These are phyloP conservation scores for Tachysurus vachellii DNA, from an alignment of 2,113 vertebrate species.

Conservation along the genomic window DNA sequence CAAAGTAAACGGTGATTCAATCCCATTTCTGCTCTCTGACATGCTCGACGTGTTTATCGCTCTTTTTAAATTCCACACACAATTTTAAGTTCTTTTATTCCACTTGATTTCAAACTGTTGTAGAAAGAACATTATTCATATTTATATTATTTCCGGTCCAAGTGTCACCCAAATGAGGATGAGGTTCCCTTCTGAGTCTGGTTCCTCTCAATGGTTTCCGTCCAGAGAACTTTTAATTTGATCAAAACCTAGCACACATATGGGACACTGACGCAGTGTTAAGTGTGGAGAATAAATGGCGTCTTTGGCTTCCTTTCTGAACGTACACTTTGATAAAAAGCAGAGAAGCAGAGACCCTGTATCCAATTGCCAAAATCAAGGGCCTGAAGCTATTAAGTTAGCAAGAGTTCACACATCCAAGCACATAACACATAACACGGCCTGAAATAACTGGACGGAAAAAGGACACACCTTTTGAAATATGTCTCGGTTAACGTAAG, in stretches of 20 bases:
- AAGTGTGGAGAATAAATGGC: conserved; percentile 71
- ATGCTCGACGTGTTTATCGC: too few relatives aligned
- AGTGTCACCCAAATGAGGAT: too few relatives aligned
- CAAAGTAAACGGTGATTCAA: too few relatives aligned
- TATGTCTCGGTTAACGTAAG: conserved; percentile 9
- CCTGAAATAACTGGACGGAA: conserved; percentile 30
- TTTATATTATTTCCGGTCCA: too few relatives aligned
- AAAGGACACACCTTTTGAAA: conserved; percentile 19
- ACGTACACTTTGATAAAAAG: conserved; percentile 62
- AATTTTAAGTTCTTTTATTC: too few relatives aligned
- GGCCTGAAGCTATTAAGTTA: conserved; percentile 61
- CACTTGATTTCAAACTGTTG: too few relatives aligned
- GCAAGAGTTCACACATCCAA: conserved; percentile 9
- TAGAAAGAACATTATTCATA: too few relatives aligned
- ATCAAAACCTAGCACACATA: not conserved
- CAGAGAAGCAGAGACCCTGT: conserved; percentile 35
- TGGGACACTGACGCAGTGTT: conserved; percentile 55
- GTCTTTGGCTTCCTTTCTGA: conserved; percentile 63
- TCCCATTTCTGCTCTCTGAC: too few relatives aligned
- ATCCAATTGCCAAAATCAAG: conserved; percentile 68
- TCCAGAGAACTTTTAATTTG: not conserved
- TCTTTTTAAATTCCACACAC: too few relatives aligned
- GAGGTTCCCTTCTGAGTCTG: too few relatives aligned
- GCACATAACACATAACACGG: not conserved
- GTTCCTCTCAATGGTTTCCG: too few relatives aligned